phyloP scores from a whole-genome alignment of 2,888 invertebrate species.

The Hirtodrosophila histrioides region DNA sequence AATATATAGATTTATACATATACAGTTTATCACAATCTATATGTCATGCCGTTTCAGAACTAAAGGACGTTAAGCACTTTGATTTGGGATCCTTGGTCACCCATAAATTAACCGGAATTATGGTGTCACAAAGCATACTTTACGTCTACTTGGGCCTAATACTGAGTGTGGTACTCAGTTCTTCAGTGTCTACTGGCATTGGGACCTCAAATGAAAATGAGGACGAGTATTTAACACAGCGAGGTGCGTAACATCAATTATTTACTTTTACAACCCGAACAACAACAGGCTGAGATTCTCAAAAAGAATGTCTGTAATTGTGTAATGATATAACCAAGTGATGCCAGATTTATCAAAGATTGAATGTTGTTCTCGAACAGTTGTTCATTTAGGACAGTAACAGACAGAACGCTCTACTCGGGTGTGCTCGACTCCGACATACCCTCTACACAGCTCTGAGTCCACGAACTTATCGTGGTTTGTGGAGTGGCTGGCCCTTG shows the following conservation, averaged over 20 bases:
- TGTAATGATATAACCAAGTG: background rate
- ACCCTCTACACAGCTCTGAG: too few species aligned
- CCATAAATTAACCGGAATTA: constrained; percentile 13
- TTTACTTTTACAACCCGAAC: too few species aligned
- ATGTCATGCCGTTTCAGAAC: constrained; percentile 10
- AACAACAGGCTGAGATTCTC: background rate
- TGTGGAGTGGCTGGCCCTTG: too few species aligned
- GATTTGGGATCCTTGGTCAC: background rate
- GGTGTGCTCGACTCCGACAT: too few species aligned
- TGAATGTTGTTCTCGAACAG: too few species aligned
- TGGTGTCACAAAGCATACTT: constrained; percentile 19
- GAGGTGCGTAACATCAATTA: constrained; percentile 66
- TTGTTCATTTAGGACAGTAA: too few species aligned
- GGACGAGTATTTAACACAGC: constrained; percentile 82
- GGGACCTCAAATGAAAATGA: constrained; percentile 80
- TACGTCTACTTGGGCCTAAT: constrained; percentile 29
- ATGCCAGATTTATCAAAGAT: too few species aligned
- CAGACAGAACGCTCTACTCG: too few species aligned
- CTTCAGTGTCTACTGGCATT: constrained; percentile 36
- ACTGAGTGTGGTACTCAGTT: constrained; percentile 12
- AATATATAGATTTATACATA: too few species aligned
- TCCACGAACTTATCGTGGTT: too few species aligned
- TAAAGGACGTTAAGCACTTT: background rate
- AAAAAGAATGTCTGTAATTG: too few species aligned
- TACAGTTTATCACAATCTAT: background rate